Percentiles rank a stretch among this genome's conserved stretches.
Evolutionary conservation across 2,797 vertebrate genomes (phyloP).

Genomic region (Artibeus lituratus): DNA sequence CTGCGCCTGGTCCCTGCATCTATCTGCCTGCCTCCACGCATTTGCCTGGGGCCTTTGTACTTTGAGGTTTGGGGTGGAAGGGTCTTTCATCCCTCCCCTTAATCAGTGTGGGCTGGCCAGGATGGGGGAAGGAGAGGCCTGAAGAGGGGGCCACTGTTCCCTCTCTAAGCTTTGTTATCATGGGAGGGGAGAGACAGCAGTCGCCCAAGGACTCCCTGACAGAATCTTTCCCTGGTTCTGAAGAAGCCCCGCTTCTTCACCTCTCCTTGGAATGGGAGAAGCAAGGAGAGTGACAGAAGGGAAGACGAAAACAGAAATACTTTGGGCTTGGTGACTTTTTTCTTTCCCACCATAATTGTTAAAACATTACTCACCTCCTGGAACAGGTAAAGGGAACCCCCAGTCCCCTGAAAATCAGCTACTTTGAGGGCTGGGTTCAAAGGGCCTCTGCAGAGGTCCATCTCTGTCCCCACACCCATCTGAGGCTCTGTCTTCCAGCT

Average conservation of each 20-base stretch:
- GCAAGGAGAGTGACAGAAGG: neutral
- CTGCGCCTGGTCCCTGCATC: neutral
- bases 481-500: neutral
- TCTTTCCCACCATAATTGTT: neutral
- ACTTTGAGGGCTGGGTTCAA: neutral
- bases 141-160: neutral
- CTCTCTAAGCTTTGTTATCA: neutral
- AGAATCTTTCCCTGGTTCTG: neutral
- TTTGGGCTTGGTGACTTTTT: neutral
- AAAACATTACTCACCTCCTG: neutral
- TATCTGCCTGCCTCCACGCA: neutral
- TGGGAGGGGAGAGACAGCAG: neutral
- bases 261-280: neutral
- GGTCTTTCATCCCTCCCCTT: neutral
- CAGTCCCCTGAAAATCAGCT: neutral
- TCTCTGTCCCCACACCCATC: too few species aligned
- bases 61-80: neutral
- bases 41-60: neutral
- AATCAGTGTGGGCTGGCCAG: neutral
- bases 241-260: neutral
- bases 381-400: neutral
- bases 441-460: neutral
- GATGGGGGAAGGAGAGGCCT: neutral
- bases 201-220: neutral
- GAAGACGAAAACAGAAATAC: neutral